Conservation (phyloP, 2,113 vertebrate species). For the Tor tambroides region DNA sequence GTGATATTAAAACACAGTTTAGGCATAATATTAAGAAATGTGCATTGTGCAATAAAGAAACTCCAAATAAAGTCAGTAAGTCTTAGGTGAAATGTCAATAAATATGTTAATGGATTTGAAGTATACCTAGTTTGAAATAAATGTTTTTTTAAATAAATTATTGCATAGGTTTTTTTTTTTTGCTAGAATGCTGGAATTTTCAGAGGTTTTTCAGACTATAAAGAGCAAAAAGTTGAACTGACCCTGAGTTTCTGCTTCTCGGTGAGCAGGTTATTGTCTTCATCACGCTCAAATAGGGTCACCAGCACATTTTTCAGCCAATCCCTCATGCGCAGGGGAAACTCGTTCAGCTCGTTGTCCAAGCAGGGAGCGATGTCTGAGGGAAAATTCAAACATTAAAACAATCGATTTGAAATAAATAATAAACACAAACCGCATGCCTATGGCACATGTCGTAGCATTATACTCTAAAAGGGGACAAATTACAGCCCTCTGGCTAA, state of each 20-base stretch:
- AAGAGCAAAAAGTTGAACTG: conserved; percentile 55
- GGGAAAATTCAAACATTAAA: background rate
- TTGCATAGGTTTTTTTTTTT: no score
- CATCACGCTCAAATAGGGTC: conserved; percentile 91
- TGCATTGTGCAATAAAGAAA: no score
- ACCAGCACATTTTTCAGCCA: conserved; percentile 99
- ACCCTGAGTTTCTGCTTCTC: conserved; percentile 99
- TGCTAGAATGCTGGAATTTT: background rate
- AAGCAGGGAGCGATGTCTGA: conserved; percentile 88
- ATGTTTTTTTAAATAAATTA: no score
- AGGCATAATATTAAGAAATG: no score
- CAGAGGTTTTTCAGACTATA: background rate
- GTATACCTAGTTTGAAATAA: no score
- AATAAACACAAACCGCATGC: background rate
- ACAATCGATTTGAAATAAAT: background rate
- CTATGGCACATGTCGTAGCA: background rate
- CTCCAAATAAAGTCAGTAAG: no score
- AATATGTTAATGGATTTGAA: no score
- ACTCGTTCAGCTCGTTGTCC: conserved; percentile 91
- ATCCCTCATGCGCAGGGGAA: conserved; percentile 98
- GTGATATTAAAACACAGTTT: no score
- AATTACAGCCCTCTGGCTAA: conserved; percentile 26
- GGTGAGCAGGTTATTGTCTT: conserved; percentile 92
- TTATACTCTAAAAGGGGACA: conserved; percentile 23
- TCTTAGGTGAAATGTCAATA: no score